phyloP scores from a whole-genome alignment of 2,797 vertebrate genomes.

The Scolopax rusticola region DNA sequence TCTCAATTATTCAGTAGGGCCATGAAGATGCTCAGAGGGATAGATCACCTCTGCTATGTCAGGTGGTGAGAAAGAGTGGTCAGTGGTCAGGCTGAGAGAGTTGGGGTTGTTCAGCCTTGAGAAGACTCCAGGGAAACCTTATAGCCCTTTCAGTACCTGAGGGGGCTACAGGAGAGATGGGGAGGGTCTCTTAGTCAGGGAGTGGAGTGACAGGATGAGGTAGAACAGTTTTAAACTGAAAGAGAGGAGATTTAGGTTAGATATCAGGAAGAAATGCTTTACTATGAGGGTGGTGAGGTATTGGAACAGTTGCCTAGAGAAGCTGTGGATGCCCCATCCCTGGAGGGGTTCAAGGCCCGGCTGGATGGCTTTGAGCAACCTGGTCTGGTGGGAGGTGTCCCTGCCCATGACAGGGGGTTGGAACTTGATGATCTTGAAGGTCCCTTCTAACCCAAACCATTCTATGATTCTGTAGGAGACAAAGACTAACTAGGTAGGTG shows the following conservation, averaged over 20 bases:
- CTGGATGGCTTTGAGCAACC: not conserved
- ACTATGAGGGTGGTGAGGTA: not conserved
- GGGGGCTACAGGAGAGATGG: not conserved
- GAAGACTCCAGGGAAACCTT: not conserved
- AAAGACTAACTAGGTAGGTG: not conserved
- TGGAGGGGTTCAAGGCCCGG: not conserved
- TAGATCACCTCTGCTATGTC: not conserved
- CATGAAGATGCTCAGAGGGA: not conserved
- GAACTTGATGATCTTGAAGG: not conserved
- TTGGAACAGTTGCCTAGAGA: not conserved
- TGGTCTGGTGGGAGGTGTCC: not conserved
- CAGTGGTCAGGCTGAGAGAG: not conserved
- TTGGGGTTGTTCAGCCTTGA: not conserved
- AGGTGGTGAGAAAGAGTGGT: too few relatives aligned
- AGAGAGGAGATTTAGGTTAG: not conserved
- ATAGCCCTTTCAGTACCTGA: not conserved
- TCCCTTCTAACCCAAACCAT: not conserved
- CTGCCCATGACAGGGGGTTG: not conserved
- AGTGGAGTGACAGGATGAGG: not conserved
- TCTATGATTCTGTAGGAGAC: not conserved
- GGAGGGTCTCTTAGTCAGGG: not conserved
- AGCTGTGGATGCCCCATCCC: not conserved
- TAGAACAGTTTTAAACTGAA: not conserved
- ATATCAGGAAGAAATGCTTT: not conserved
- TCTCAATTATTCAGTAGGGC: not conserved